Base-by-base conservation (phyloP, 2,797 vertebrate genomes). In the Luscinia luscinia region DNA sequence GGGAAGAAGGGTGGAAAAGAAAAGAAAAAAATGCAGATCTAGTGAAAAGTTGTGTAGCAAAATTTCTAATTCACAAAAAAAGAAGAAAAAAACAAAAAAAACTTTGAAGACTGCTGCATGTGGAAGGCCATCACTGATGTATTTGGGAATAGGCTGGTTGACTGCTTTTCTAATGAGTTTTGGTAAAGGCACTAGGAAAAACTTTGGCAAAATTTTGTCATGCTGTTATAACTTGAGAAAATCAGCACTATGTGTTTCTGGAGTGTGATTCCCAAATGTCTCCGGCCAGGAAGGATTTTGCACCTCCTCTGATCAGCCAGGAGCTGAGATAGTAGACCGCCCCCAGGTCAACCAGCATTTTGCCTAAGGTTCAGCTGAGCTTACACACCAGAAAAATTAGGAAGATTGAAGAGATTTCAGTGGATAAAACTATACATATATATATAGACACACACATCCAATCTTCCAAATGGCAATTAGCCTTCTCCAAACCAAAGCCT, bases 71-170 rank as follows among this genome's bases (percentile, higher is more conserved):
- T 8, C n/a, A 59, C 27, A 23, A 9, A 8, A 32, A 55, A n/a
- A 55, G 63, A 38, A n/a, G 15, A 64, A 38, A 38, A 23, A 23
- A 9, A 8, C 6, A 10, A 20, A 54, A 20, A 15, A 34, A 21
- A 5, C 23, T 19, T 15, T 41, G 26, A 66, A 61, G 41, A 27
- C 9, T 1, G 2, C 48, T 52, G 45, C 38, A 76, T 68, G 32
- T 58, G 9, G 32, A 90, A 72, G 9, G 66, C 5, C 24, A 40
- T 16, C 36, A 18, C 24, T 18, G 6, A 15, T 0, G 0, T 17
- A 23, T 23, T n/a, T 73, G 20, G 20, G n/a, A 82, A 69, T 2
- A 48, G 59, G 19, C 7, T 58, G 43, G 7, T 6, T 51, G 32
- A 66, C 2, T 2, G 1, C 1, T 68, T 81, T 59, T 34, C 43